Evolutionary conservation across 92 coral and sea anemone genomes (phyloP), one percentile per base, ranked within the genome.

Genomic region (Parazoanthus swiftii): DNA sequence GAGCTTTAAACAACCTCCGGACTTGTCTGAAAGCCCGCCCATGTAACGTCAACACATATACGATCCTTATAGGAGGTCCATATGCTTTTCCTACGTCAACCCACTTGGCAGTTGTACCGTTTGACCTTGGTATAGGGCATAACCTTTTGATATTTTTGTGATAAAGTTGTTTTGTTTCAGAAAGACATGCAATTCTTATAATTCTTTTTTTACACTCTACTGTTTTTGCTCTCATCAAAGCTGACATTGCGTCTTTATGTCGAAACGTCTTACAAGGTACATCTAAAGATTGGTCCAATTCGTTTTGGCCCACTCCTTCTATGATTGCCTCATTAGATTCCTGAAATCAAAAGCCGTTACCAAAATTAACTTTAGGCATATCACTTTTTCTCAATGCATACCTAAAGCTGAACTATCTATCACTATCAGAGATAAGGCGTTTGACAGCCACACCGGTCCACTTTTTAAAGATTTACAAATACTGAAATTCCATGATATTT

Each of bases 211-310:
- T 94, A 76, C 98, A 96, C 46, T 88, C 86, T 39, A 90, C 94
- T 18, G 97, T 89, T 73, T 94, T 96, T 65, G 92, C 98, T 86
- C 98, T 86, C 67, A 88, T 79, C n/a, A 93, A 77, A 21, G 98
- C 97, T 38, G 98, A 96, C 38, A 85, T 91, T 43, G 94, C 95
- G 78, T 96, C 95, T 86, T 94, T 96, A 81, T 96, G 97, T 80
- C 89, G 91, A 5, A 92, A 88, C 16, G 2, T 29, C 56, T 85
- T 63, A 81, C 98, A 96, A 37, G 95, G 92, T 8, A 95, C 91
- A n/a, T 88, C 90, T 87, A 85, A 93, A n/a, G 93, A 92, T 77
- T 86, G 75, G 29, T 88, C 89, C 39, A 90, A 66, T 15, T 48
- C 90, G 0, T 86, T 79, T 3, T 70, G 83, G 44, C 85, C 76